These are phyloP conservation scores for Exocentrus adspersus DNA, from an alignment of 2,888 invertebrate species.

Conservation along the genomic window DNA sequence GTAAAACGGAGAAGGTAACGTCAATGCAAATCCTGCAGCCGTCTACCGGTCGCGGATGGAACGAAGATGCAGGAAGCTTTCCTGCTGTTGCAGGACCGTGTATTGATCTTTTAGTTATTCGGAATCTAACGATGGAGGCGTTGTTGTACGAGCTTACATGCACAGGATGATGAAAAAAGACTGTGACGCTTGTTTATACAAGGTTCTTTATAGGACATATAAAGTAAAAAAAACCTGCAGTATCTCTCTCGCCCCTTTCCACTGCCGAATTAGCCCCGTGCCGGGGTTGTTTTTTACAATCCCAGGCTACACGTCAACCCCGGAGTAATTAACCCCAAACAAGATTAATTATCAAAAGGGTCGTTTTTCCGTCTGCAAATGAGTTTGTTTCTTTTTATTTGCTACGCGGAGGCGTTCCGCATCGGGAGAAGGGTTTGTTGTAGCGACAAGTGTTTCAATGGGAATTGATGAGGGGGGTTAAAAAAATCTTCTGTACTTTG, in stretches of 20 bases:
- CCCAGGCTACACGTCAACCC: background rate
- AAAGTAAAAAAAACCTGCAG: background rate
- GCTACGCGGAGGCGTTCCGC: background rate
- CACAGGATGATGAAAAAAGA: background rate
- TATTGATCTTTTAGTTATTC: background rate
- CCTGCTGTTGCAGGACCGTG: background rate
- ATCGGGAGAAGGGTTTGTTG: background rate
- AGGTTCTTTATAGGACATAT: background rate
- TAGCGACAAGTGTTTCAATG: too few species aligned
- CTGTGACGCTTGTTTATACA: background rate
- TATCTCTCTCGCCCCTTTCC: background rate
- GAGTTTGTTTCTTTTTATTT: background rate
- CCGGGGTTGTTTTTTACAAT: constrained; percentile 1
- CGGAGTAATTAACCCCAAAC: constrained; percentile 3
- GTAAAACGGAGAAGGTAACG: background rate
- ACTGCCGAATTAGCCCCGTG: background rate
- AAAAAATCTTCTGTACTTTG: too few species aligned
- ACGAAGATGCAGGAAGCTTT: background rate
- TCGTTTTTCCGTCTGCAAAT: background rate
- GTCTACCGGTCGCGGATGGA: background rate
- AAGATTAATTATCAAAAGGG: constrained; percentile 1
- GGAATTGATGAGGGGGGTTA: too few species aligned
- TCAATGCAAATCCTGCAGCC: background rate
- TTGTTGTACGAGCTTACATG: too few species aligned
- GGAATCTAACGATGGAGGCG: too few species aligned